A percentile compares a stretch with the other conserved stretches of the same genome.
Conservation (phyloP, 2,797 vertebrate species). For the Lacerta viridis region DNA sequence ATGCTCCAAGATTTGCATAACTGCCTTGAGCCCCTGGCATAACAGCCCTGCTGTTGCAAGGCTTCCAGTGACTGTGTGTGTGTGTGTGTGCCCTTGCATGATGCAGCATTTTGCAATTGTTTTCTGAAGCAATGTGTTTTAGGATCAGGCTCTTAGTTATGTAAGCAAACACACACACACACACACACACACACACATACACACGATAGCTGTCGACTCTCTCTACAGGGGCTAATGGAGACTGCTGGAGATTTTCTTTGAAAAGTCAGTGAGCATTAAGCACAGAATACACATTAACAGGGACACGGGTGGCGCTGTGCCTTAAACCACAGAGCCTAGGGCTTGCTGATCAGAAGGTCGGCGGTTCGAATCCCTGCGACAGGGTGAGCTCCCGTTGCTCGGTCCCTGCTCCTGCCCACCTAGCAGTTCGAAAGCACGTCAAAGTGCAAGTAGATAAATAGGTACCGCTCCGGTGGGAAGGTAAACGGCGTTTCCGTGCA, state of each 20-base stretch:
- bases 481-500: too few relatives aligned
- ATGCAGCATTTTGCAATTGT: not conserved
- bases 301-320: too few relatives aligned
- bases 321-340: too few relatives aligned
- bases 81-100: not conserved
- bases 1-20: not conserved
- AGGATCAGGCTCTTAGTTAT: slow-evolving; percentile 1
- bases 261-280: not conserved
- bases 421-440: too few relatives aligned
- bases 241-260: not conserved
- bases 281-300: not conserved
- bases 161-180: not conserved
- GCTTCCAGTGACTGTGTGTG: not conserved
- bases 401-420: too few relatives aligned
- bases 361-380: too few relatives aligned
- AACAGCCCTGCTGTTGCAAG: not conserved
- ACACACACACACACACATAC: not conserved
- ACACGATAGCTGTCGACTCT: not conserved
- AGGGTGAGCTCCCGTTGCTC: too few relatives aligned
- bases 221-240: not conserved
- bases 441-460: too few relatives aligned
- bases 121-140: not conserved
- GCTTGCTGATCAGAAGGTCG: too few relatives aligned
- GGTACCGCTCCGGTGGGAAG: too few relatives aligned
- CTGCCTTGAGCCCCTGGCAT: not conserved